Percentiles rank a stretch among this genome's conserved stretches.
phyloP scores from a whole-genome alignment of 2,113 vertebrate genomes.

The Poeciliopsis prolifica region DNA sequence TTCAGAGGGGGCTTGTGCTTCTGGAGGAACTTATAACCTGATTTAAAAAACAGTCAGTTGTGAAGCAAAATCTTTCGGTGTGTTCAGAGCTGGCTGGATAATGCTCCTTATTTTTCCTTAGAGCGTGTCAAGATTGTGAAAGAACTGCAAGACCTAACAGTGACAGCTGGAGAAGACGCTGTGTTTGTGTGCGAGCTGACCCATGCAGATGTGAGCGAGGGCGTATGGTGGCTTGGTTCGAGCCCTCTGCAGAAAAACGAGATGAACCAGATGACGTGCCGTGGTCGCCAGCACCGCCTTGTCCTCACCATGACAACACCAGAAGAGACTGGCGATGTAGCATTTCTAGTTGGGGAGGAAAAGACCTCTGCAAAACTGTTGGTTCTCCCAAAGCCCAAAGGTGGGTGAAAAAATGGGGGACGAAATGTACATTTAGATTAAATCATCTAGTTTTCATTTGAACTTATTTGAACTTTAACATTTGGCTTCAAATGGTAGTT shows the following conservation, averaged over 20 bases:
- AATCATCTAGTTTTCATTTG: neutral
- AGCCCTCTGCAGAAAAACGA: slow-evolving; percentile 88
- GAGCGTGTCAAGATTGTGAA: slow-evolving; percentile 82
- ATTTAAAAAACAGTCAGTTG: neutral
- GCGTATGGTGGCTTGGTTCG: slow-evolving; percentile 89
- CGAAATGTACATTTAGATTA: neutral
- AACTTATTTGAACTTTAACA: neutral
- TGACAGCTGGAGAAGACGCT: slow-evolving; percentile 87
- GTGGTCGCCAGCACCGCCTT: slow-evolving; percentile 87
- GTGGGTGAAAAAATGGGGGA: slow-evolving; percentile 54
- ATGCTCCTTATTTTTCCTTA: slow-evolving; percentile 60
- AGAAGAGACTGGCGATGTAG: slow-evolving; percentile 85
- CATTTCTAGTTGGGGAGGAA: slow-evolving; percentile 77
- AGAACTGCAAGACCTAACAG: slow-evolving; percentile 85
- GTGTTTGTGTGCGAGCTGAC: slow-evolving; percentile 89
- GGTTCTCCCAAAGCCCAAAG: slow-evolving; percentile 83
- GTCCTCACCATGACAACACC: slow-evolving; percentile 92
- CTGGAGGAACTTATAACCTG: neutral
- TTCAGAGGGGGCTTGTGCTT: neutral
- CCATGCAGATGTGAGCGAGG: slow-evolving; percentile 82
- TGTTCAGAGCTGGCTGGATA: slow-evolving; percentile 20
- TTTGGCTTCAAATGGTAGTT: slow-evolving; percentile 54
- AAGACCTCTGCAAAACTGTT: slow-evolving; percentile 75
- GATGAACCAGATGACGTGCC: slow-evolving; percentile 87
- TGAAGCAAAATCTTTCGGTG: neutral